These are phyloP conservation scores for Druon quercuslanigerum DNA, from an alignment of 1,140 invertebrate genomes.

Conservation along the genomic window DNA sequence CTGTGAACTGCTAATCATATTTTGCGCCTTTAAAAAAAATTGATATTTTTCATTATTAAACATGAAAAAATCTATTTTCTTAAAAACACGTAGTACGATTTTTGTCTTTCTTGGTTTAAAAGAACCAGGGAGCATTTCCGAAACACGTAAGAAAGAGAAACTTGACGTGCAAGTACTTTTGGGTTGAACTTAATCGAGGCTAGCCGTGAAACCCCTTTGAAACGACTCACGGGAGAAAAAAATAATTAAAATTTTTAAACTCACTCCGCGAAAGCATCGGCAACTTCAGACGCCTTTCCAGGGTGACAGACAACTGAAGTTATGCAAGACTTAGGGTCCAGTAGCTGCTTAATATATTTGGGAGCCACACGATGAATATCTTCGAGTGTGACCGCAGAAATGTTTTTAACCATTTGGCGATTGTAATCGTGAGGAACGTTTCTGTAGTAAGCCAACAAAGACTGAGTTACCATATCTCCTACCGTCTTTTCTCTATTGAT, in stretches of 20 bases:
- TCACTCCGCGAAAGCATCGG: constrained; percentile 81
- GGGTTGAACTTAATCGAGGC: no score
- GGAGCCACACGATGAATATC: constrained; percentile 81
- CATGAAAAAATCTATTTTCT: no score
- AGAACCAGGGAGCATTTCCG: no score
- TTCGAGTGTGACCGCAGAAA: constrained; percentile 81
- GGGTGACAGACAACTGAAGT: constrained; percentile 86
- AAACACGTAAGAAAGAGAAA: no score
- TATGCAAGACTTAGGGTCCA: constrained; percentile 77
- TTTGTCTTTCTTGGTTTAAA: no score
- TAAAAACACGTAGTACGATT: no score
- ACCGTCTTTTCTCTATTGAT: constrained; percentile 88
- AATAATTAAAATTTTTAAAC: constrained; percentile 54
- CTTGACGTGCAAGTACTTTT: no score
- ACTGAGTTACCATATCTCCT: constrained; percentile 82
- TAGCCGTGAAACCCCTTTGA: no score
- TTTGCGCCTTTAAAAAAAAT: no score
- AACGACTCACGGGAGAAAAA: no score
- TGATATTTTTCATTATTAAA: no score
- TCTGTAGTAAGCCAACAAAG: constrained; percentile 84
- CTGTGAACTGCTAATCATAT: no score
- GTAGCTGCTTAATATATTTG: constrained; percentile 83
- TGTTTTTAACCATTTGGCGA: constrained; percentile 81
- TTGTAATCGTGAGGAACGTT: constrained; percentile 82
- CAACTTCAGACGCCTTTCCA: constrained; percentile 82